Evolutionary conservation across 2,797 vertebrate genomes (phyloP), one percentile per base, ranked within the genome.

Genomic region (Siniperca undulata): DNA sequence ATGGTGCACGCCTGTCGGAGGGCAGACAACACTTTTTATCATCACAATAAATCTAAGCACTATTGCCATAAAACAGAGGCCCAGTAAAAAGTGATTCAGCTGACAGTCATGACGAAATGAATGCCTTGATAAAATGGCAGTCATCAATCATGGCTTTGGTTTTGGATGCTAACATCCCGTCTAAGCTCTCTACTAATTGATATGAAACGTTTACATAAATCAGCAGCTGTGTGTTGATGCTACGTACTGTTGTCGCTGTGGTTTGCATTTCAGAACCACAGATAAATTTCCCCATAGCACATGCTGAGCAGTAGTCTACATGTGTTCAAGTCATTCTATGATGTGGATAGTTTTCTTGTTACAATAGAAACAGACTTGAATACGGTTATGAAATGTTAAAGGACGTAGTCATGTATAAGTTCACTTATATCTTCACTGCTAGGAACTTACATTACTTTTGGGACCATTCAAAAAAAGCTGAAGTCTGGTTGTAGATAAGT

Each of bases 101-200:
- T 83, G 91, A 93, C 87, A 90, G 93, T 93, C 92, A 86, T 81
- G 87, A 82, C 48, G 79, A 94, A 88, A 92, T 94, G 90, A 94
- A 94, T 89, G 84, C 80, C 80, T 80, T 87, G 88, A 89, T 92
- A 82, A 93, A 93, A 91, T 86, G 88, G 88, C 92, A 87, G 84
- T 90, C 90, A 91, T 95, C 93, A 93, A 93, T 95, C 94, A 93
- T 22, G 27, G 84, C 84, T 88, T 84, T 67, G 81, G 80, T 84
- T 92, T 88, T 79, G 70, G 86, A 90, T 68, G 78, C 85, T 82
- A 83, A 80, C 85, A 67, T 88, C 80, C 30, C 77, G 74, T 85
- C 80, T 84, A 77, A 88, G 83, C 90, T 81, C 71, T 89, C 74
- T 27, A 27, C 89, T 94, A 93, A 94, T 92, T 92, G 85, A 91